Base-by-base conservation (phyloP, 2,113 vertebrate species). In the Ictalurus furcatus region DNA sequence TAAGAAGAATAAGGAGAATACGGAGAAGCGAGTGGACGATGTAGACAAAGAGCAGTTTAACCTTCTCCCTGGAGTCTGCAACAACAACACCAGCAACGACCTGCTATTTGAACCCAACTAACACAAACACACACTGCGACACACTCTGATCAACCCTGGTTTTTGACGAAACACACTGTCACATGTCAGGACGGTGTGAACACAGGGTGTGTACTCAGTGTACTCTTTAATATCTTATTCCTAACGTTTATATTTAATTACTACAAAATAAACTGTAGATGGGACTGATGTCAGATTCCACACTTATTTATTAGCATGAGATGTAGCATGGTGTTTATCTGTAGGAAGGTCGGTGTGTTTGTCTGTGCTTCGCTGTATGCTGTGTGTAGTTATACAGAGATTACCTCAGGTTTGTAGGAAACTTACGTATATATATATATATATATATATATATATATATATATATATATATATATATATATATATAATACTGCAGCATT, bases 11-110 rank as follows among this genome's bases (percentile, higher is more conserved):
- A 69, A 88, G 88, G 90, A 90, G 86, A 89, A 81, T 89, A 69
- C 87, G 88, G 90, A 90, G 90, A 88, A 61, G 61, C 61, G n/a
- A 87, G 78, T 65, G 56, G 78, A 86, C 19, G 80, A 89, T 40
- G 25, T 13, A 13, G 82, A 79, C 28, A 25, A 16, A 16, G 85
- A 89, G 59, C 65, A 85, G 56, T 89, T 71, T 73, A n/a, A 85
- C 71, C 80, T 87, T 21, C 87, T 91, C 78, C 90, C 90, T 61
- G 90, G 90, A 84, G 87, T 91, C 89, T 84, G 80, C 30, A 71
- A 76, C 73, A 56, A 78, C n/a, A 65, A 80, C 44, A 84, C 76
- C 73, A n/a, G 25, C 84, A 12, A 16, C 0, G 86, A 87, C 6
- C 88, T 80, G 34, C 73, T 89, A 11, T 44, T 78, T 74, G 88